Evolutionary conservation across 64 coral and sea anemone genomes (phyloP).

Genomic region (Trachythela sp.): DNA sequence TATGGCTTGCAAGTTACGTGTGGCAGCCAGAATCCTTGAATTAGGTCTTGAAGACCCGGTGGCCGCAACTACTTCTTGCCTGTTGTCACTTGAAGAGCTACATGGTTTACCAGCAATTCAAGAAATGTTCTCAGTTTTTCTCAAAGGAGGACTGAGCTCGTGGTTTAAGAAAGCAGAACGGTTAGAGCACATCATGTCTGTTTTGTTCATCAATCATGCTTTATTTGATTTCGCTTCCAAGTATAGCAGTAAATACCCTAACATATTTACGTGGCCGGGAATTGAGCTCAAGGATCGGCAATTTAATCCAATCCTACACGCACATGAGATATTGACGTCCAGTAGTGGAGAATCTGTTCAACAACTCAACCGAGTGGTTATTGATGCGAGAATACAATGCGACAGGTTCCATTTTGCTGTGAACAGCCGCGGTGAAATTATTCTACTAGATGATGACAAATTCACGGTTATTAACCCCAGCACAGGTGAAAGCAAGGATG

Average conservation of each 20-base stretch:
- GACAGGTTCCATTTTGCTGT: not conserved
- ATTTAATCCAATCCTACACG: not conserved
- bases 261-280: not conserved
- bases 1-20: not conserved
- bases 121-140: not conserved
- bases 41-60: not conserved
- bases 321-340: not conserved
- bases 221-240: not conserved
- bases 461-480: not conserved
- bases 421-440: not conserved
- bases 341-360: not conserved
- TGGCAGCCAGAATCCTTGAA: too few relatives aligned
- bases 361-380: not conserved
- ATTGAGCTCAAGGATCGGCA: not conserved
- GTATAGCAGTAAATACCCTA: not conserved
- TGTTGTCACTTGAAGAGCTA: not conserved
- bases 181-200: not conserved
- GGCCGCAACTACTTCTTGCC: not conserved
- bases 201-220: constrained; percentile 8
- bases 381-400: not conserved
- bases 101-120: not conserved
- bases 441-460: not conserved
- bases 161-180: not conserved
- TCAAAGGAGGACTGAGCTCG: not conserved
- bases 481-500: not conserved